A percentile compares a stretch with the other conserved stretches of the same genome.
Evolutionary conservation across 2,113 vertebrate genomes (phyloP).

Genomic region (Ptychochromis oligacanthus): DNA sequence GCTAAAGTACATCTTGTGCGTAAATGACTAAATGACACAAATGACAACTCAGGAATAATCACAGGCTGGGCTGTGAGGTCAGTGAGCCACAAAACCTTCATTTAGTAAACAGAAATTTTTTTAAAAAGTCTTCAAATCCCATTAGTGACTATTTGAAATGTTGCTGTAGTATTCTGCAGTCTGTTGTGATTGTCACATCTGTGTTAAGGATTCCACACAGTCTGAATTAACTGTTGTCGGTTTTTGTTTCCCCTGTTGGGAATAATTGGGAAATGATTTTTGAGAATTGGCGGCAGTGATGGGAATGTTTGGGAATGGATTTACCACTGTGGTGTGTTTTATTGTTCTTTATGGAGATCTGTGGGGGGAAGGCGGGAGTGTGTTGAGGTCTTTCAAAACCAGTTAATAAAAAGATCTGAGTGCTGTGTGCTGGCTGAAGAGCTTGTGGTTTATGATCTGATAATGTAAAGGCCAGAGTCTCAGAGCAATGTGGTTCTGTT

Average conservation of each 20-base stretch:
- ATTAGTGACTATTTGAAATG: background rate
- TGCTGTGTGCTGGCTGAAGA: background rate
- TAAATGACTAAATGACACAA: too few species aligned
- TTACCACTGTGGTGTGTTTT: slow-evolving; percentile 10
- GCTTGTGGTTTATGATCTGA: slow-evolving; percentile 20
- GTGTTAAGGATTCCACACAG: background rate
- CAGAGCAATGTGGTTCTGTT: background rate
- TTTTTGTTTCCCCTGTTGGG: slow-evolving; percentile 23
- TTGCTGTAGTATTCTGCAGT: background rate
- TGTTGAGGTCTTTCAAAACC: slow-evolving; percentile 30
- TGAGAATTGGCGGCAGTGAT: slow-evolving; percentile 13
- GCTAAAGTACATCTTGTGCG: too few species aligned
- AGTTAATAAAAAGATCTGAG: slow-evolving; percentile 10
- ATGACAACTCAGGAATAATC: too few species aligned
- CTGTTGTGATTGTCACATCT: background rate
- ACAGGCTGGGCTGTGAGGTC: too few species aligned
- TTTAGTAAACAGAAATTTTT: too few species aligned
- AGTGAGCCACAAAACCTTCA: too few species aligned
- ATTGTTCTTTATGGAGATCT: slow-evolving; percentile 20
- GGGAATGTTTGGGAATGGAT: slow-evolving; percentile 27
- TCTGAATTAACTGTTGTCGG: background rate
- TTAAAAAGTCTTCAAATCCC: too few species aligned
- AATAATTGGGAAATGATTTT: slow-evolving; percentile 17
- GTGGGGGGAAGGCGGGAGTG: background rate
- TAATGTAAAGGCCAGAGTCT: slow-evolving; percentile 7